Evolutionary conservation across 2,888 invertebrate genomes (phyloP), one percentile per base, ranked within the genome.

Genomic region (Plebejus argus): DNA sequence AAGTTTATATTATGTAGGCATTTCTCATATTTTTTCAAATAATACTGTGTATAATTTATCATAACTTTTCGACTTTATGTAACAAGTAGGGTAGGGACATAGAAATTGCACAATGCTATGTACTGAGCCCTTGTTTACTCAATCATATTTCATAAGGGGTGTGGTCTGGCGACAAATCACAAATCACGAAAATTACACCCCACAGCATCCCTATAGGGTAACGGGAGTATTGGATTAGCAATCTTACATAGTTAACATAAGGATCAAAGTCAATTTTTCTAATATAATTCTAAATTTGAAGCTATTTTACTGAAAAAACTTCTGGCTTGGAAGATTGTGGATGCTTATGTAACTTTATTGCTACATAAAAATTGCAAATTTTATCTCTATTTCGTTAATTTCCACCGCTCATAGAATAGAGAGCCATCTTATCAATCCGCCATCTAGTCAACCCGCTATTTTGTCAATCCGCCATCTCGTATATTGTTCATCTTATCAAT

Each of bases 121-220:
- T 61, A 4, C 23, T 12, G 10, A 61, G 23, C 39, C 72, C 74
- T 8, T 74, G 28, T 53, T 49, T 74, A 74, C 74, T 18, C 45
- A 66, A 33, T 66, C 66, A 66, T 66, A 66, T 66, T 66, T 66
- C 66, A 66, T 66, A 74, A 74, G 74, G 74, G 74, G 74, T 53
- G 74, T 49, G 74, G 74, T 23, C 53, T 74, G 45, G 28, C 49
- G 74, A 74, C 74, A 74, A 49, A 49, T 74, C 74, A 74, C 45
- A 45, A 20, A 39, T 35, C 70, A n/a, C 53, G 20, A 53, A 23
- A 18, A 18, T 58, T 8, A 53, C 53, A 18, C 53, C 53, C 53
- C 18, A 53, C 15, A 71, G 75, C 33, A 78, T 76, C 76, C 76
- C 76, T 79, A 74, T 15, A 12, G 20, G 71, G 78, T 70, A 70